phyloP scores from a whole-genome alignment of 2,113 vertebrate genomes.

The Stegostoma tigrinum region DNA sequence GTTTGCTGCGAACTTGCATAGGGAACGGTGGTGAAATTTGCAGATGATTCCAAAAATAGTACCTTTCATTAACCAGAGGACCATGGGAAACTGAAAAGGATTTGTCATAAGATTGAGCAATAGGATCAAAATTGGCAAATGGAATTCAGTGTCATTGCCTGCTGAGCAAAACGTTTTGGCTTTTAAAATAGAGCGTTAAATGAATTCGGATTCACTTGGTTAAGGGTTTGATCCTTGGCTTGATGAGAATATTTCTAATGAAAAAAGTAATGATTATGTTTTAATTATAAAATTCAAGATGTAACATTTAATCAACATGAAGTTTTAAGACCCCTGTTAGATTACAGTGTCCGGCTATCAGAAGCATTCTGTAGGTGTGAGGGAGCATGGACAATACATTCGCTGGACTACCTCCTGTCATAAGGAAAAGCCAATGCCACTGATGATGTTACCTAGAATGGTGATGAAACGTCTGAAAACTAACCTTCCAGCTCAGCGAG shows the following conservation, averaged over 20 bases:
- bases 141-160: not conserved
- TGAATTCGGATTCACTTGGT: not conserved
- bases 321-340: not conserved
- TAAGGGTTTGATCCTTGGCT: not conserved
- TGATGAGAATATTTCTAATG: not conserved
- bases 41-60: not conserved
- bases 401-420: not conserved
- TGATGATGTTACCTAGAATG: too few relatives aligned
- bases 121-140: not conserved
- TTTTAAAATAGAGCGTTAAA: not conserved
- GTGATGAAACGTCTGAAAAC: too few relatives aligned
- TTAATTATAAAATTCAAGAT: not conserved
- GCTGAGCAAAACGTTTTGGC: not conserved
- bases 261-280: not conserved
- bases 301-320: not conserved
- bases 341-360: not conserved
- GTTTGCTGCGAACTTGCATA: not conserved
- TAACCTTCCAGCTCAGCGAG: too few relatives aligned
- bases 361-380: not conserved
- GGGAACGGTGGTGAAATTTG: not conserved
- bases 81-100: not conserved
- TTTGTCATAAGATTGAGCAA: not conserved
- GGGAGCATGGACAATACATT: not conserved
- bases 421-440: not conserved
- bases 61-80: not conserved